Conservation (phyloP, 2,888 invertebrate genomes). For the Amphiduros pacificus region DNA sequence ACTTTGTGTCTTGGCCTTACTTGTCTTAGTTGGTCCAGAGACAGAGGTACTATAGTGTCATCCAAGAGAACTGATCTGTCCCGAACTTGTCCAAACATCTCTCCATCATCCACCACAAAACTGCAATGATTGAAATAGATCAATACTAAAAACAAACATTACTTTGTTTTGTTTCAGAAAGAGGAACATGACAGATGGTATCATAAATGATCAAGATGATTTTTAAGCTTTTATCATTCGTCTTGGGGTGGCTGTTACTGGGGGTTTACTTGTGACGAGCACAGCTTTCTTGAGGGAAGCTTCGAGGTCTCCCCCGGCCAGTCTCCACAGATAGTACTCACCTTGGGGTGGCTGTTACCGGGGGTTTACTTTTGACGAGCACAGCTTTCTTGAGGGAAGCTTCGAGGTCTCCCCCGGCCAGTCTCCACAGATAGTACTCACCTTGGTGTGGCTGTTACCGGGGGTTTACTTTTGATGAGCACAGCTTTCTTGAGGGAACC, state of each 20-base stretch:
- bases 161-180: too few species aligned
- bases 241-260: too few species aligned
- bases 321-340: slow-evolving; percentile 74
- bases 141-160: too few species aligned
- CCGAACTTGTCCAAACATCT: slow-evolving; percentile 77
- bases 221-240: too few species aligned
- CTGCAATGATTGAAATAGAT: slow-evolving; percentile 68
- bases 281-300: slow-evolving; percentile 88
- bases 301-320: slow-evolving; percentile 93
- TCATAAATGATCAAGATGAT: too few species aligned
- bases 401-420: slow-evolving; percentile 93
- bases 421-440: slow-evolving; percentile 74
- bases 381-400: slow-evolving; percentile 88
- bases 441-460: slow-evolving; percentile 61
- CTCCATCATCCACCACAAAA: slow-evolving; percentile 81
- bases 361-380: slow-evolving; percentile 79
- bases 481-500: slow-evolving; percentile 88
- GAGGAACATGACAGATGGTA: too few species aligned
- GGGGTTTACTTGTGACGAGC: slow-evolving; percentile 79
- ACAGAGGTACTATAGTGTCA: slow-evolving; percentile 71
- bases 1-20: slow-evolving; percentile 35
- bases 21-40: slow-evolving; percentile 70
- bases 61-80: slow-evolving; percentile 75
- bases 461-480: slow-evolving; percentile 79
- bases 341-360: slow-evolving; percentile 61